A percentile compares a stretch with the other conserved stretches of the same genome.
Evolutionary conservation across 1,140 invertebrate species (phyloP).

Genomic region (Steinernema khuongi): DNA sequence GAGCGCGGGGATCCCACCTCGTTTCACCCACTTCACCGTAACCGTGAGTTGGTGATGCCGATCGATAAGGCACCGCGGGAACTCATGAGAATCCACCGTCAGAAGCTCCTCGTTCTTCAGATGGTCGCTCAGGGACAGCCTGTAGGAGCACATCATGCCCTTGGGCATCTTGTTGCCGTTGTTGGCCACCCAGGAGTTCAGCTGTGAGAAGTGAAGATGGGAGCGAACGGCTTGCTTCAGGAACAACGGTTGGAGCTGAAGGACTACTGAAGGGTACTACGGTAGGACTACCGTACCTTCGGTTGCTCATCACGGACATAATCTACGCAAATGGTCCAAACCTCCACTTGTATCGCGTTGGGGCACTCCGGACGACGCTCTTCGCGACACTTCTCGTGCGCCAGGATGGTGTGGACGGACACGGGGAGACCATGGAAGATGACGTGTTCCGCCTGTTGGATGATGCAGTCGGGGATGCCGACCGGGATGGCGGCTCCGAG

Average conservation of each 20-base stretch:
- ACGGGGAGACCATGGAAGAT: background rate
- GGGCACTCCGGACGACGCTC: background rate
- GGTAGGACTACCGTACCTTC: conserved; percentile 29
- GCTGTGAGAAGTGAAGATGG: conserved; percentile 89
- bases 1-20: background rate
- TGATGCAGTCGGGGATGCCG: background rate
- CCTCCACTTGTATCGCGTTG: conserved; percentile 12
- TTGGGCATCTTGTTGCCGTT: conserved; percentile 62
- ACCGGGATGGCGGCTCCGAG: background rate
- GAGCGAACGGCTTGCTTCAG: conserved; percentile 85
- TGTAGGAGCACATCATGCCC: conserved; percentile 27
- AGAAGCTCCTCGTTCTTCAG: conserved; percentile 10
- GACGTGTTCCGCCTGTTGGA: background rate
- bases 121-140: conserved; percentile 4
- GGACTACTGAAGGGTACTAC: background rate
- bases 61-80: conserved; percentile 17
- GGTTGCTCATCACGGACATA: conserved; percentile 17
- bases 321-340: conserved; percentile 23
- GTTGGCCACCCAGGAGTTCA: conserved; percentile 76
- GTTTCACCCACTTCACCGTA: conserved; percentile 14
- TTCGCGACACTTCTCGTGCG: background rate
- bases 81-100: conserved; percentile 14
- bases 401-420: background rate
- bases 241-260: conserved; percentile 43
- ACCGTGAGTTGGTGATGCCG: background rate